Percentiles rank a stretch among this genome's conserved stretches.
phyloP scores from a whole-genome alignment of 2,888 invertebrate genomes.

The Brachypterus glaber region DNA sequence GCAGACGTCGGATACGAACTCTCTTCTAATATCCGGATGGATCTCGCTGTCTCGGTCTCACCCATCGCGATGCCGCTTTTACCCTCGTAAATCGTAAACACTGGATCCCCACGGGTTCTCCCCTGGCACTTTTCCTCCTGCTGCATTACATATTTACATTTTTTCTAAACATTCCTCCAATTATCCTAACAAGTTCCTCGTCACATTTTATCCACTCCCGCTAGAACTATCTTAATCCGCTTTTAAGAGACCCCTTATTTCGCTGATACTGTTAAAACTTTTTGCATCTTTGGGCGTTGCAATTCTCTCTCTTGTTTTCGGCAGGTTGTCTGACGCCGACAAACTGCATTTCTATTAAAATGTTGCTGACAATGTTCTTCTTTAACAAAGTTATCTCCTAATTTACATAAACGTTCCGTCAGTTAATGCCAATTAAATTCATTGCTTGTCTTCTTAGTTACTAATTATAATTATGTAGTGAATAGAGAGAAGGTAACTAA shows the following conservation, averaged over 20 bases:
- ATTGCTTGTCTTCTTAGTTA: too few species aligned
- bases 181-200: conserved; percentile 11
- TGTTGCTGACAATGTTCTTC: conserved; percentile 5
- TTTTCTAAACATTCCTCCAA: conserved; percentile 14
- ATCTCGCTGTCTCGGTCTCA: conserved; percentile 28
- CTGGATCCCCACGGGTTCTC: conserved; percentile 27
- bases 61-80: conserved; percentile 27
- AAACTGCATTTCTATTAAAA: conserved; percentile 1
- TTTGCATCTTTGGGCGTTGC: conserved; percentile 1
- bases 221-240: too few species aligned
- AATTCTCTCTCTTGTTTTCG: conserved; percentile 3
- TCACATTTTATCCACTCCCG: neutral
- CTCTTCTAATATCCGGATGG: conserved; percentile 40
- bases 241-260: too few species aligned
- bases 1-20: conserved; percentile 33
- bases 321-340: neutral
- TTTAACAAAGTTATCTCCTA: too few species aligned
- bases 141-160: conserved; percentile 26
- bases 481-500: too few species aligned
- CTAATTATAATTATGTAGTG: too few species aligned
- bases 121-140: conserved; percentile 19
- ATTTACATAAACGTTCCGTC: too few species aligned
- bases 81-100: conserved; percentile 38
- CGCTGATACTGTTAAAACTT: too few species aligned
- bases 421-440: too few species aligned